Base-by-base conservation (phyloP, 1,140 invertebrate genomes). In the Hycleus phaleratus region DNA sequence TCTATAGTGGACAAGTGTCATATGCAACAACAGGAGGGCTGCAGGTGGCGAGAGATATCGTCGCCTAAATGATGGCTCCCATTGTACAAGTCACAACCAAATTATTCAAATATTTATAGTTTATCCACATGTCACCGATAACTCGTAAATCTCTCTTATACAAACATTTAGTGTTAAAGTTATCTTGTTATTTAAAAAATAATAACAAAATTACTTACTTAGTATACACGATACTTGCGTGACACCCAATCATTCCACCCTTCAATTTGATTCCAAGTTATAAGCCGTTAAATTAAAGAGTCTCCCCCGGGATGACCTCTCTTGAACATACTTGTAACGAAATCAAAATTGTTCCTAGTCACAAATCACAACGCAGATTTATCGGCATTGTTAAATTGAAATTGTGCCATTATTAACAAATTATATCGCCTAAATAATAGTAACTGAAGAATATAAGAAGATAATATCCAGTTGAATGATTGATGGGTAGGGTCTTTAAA, bases 201-300 rank as follows among this genome's bases (percentile, higher is more conserved):
- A 32, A 32, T 32, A 32, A 32, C 7, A 32, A 32, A 32, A 32
- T 4, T 5, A 5, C 4, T 32, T 32, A 45, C 46, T 61, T 61
- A 63, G 62, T 59, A 63, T 63, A 63, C 59, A 60, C 54, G 55
- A 57, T 60, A 51, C 46, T 61, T 55, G 60, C 56, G 60, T 61
- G 60, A 58, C 60, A 58, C 51, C 46, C 12, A 38, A 18, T 18
- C 44, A 39, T 39, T 56, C 56, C 60, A 50, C 57, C 56, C 57
- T 61, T 64, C 56, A 66, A 64, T 66, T 66, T 66, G 64, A 66
- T 66, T 64, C 62, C 62, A 60, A 61, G 59, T 66, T 66, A 66
- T 66, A 66, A 66, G 64, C 53, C 64, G 64, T 66, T 66, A 66
- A 66, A 66, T 66, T 66, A 60, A 66, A 61, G 58, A 60, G 55